Conservation (phyloP, 2,888 invertebrate species). For the Dendrolimus houi region DNA sequence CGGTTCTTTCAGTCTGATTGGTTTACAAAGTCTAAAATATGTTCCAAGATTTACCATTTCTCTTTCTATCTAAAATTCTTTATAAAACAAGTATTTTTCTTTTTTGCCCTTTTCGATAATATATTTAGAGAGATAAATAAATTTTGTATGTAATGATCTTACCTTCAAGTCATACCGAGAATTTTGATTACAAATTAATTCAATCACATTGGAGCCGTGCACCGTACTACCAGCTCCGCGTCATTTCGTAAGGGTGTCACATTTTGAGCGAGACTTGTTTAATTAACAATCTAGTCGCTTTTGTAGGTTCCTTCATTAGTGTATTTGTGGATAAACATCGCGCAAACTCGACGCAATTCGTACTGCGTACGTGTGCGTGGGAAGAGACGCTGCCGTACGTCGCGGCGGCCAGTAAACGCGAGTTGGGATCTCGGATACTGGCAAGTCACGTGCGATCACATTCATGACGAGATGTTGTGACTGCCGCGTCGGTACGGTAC, state of each 20-base stretch:
- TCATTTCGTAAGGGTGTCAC: conserved; percentile 74
- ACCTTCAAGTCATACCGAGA: conserved; percentile 36
- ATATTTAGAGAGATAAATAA: too few relatives aligned
- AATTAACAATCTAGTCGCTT: conserved; percentile 76
- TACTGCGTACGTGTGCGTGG: conserved; percentile 44
- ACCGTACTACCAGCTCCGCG: conserved; percentile 62
- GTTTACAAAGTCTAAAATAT: too few relatives aligned
- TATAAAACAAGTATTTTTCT: too few relatives aligned
- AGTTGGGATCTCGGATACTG: conserved; percentile 14
- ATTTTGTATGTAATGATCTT: too few relatives aligned
- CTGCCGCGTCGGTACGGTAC: conserved; percentile 21
- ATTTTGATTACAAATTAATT: conserved; percentile 75
- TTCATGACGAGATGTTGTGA: conserved; percentile 28
- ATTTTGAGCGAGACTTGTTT: conserved; percentile 68
- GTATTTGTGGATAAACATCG: conserved; percentile 75
- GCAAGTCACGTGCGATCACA: conserved; percentile 36
- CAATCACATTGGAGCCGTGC: conserved; percentile 71
- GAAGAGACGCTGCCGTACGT: background rate
- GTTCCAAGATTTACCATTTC: too few relatives aligned
- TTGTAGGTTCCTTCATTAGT: conserved; percentile 76
- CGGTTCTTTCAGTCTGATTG: background rate
- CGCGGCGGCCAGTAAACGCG: conserved; percentile 18
- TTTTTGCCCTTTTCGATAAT: too few relatives aligned
- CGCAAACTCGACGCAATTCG: conserved; percentile 50
- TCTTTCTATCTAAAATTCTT: too few relatives aligned